A percentile compares a stretch with the other conserved stretches of the same genome.
Evolutionary conservation across 2,888 invertebrate species (phyloP).

Genomic region (Tenthredo livida): DNA sequence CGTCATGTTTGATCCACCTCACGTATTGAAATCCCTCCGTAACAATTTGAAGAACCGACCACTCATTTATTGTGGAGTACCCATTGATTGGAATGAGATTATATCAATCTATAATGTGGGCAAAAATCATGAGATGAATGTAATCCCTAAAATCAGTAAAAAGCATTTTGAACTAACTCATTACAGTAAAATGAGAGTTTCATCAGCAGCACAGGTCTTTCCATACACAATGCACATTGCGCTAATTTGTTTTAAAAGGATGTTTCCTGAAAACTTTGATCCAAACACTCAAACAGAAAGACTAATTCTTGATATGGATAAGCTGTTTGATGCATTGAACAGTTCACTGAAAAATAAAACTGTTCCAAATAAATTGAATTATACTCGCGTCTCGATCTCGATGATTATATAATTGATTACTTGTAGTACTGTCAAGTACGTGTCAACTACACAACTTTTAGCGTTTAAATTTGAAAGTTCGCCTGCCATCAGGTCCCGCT

Average conservation of each 20-base stretch:
- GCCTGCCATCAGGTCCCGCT: no score
- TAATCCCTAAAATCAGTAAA: constrained; percentile 2
- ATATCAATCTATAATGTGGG: not conserved
- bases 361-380: constrained; percentile 4
- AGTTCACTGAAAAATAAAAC: not conserved
- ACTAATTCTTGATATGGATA: constrained; percentile 11
- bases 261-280: constrained; percentile 21
- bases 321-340: constrained; percentile 15
- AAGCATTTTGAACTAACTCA: not conserved
- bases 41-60: constrained; percentile 33
- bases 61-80: constrained; percentile 36
- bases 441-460: no score
- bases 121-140: not conserved
- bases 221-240: constrained; percentile 51
- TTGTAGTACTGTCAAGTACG: no score
- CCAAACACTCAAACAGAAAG: constrained; percentile 11
- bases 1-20: constrained; percentile 49
- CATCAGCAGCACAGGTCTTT: constrained; percentile 45
- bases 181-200: constrained; percentile 50
- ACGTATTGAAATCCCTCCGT: constrained; percentile 41
- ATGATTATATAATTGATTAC: no score
- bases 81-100: constrained; percentile 37
- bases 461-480: no score
- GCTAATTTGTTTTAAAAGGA: constrained; percentile 5
- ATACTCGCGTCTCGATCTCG: no score